Conservation (phyloP, 1,140 invertebrate species). For the Bradysia coprophila region DNA sequence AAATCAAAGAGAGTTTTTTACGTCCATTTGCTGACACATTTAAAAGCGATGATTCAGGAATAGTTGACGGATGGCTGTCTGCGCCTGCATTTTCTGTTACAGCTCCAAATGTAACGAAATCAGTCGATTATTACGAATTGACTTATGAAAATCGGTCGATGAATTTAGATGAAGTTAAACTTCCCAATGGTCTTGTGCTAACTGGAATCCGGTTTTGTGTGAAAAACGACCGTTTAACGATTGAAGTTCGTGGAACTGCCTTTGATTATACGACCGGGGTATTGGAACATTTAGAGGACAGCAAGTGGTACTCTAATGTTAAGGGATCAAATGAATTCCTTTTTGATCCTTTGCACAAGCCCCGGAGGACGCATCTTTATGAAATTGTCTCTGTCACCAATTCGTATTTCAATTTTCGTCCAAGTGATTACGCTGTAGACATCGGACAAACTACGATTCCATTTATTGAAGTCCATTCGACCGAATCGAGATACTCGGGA, state of each 20-base stretch:
- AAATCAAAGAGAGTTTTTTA: background rate
- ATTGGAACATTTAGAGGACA: too few relatives aligned
- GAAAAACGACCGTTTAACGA: background rate
- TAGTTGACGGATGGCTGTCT: background rate
- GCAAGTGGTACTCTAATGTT: too few relatives aligned
- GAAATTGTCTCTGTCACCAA: too few relatives aligned
- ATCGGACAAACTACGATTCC: too few relatives aligned
- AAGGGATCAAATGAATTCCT: too few relatives aligned
- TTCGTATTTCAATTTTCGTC: too few relatives aligned
- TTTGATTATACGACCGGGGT: background rate
- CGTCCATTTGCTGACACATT: background rate
- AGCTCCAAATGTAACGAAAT: background rate
- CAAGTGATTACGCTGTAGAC: too few relatives aligned
- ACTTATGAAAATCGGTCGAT: background rate
- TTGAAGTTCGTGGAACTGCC: background rate
- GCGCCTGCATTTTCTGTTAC: background rate
- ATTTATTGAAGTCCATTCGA: too few relatives aligned
- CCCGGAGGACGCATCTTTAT: too few relatives aligned
- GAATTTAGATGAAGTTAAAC: background rate
- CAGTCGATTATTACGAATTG: background rate
- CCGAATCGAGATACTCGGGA: too few relatives aligned
- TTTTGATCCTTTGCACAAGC: too few relatives aligned
- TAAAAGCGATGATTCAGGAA: background rate
- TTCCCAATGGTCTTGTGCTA: background rate
- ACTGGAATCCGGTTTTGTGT: background rate